Evolutionary conservation across 2,888 invertebrate species (phyloP), one percentile per base, ranked within the genome.

Genomic region (Parelbella ahira): DNA sequence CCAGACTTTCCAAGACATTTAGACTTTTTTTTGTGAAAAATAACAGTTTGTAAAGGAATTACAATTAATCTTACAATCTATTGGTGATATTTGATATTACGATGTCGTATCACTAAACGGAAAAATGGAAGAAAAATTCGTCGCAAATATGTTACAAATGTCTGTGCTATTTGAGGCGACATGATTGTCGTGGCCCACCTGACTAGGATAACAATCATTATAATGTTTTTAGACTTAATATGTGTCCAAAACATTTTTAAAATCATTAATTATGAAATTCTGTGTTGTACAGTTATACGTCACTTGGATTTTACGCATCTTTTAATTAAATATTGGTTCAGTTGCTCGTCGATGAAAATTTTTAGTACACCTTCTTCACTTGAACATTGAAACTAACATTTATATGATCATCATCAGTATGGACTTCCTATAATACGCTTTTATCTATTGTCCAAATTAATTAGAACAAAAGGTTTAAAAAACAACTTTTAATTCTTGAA

Each of bases 231-330:
- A 4, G 5, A 13, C 24, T 34, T 34, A 5, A 24, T 7, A 7
- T 24, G 15, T 3, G 34, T n/a, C 34, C 34, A 34, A 15, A 34
- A 34, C 5, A 34, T 3, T 15, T 34, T 34, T n/a, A n/a, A n/a
- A n/a, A n/a, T n/a, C n/a, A n/a, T n/a, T n/a, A n/a, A n/a, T n/a
- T n/a, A n/a, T n/a, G n/a, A n/a, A n/a, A n/a, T n/a, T n/a, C n/a
- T n/a, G n/a, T n/a, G n/a, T n/a, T n/a, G n/a, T n/a, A n/a, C n/a
- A n/a, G n/a, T n/a, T n/a, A n/a, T n/a, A n/a, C n/a, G n/a, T n/a
- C n/a, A n/a, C n/a, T n/a, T n/a, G n/a, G n/a, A n/a, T n/a, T n/a
- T n/a, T n/a, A n/a, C n/a, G n/a, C n/a, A n/a, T n/a, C n/a, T n/a
- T n/a, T n/a, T n/a, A n/a, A n/a, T n/a, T n/a, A n/a, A n/a, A n/a